These are phyloP conservation scores for Forpus xanthops DNA, from an alignment of 2,797 vertebrate genomes.

Conservation along the genomic window DNA sequence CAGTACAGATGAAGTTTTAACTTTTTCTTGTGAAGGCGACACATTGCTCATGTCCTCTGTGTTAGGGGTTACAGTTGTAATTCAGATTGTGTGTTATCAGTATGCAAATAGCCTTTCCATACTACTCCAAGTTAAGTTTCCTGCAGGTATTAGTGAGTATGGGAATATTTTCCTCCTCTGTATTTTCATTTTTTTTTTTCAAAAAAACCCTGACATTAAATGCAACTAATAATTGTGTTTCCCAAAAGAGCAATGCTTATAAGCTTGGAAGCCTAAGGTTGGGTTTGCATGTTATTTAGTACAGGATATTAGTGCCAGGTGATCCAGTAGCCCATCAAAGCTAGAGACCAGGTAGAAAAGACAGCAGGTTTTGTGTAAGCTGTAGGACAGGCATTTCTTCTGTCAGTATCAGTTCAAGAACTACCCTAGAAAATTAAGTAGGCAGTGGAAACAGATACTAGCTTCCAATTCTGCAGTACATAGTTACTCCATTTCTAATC, in stretches of 20 bases:
- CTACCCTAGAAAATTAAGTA: neutral
- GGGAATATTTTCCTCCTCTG: neutral
- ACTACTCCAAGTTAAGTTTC: neutral
- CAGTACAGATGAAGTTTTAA: neutral
- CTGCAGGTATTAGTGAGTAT: neutral
- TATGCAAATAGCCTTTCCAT: neutral
- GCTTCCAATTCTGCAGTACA: neutral
- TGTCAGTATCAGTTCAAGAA: neutral
- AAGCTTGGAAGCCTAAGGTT: neutral
- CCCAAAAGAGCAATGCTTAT: neutral
- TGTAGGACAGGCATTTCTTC: neutral
- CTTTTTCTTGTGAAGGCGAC: neutral
- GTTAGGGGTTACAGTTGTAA: neutral
- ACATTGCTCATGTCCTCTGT: neutral
- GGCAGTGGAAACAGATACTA: neutral
- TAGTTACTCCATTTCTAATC: neutral
- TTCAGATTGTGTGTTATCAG: neutral
- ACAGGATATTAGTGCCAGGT: neutral
- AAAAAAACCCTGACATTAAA: accelerated
- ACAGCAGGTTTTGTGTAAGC: neutral
- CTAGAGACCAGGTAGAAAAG: neutral
- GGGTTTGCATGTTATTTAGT: neutral
- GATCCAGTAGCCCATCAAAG: neutral
- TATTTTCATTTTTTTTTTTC: neutral
- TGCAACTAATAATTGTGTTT: neutral